Evolutionary conservation across 2,888 invertebrate genomes (phyloP), one percentile per base, ranked within the genome.

Genomic region (Phaonia tiefii): DNA sequence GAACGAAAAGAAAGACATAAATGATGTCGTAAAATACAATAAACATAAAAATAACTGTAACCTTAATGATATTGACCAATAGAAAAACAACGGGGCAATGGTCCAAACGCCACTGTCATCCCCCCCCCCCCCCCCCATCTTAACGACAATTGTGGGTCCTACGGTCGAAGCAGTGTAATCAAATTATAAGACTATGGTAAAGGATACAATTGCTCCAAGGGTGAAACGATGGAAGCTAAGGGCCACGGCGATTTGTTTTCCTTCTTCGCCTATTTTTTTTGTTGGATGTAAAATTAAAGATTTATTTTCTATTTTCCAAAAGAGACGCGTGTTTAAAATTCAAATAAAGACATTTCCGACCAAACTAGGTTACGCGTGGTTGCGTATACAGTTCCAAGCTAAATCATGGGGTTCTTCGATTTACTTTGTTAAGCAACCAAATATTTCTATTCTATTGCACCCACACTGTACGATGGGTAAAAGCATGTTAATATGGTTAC

Each of bases 11-110:
- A 26, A 37, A 63, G 60, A 51, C 60, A 75, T 25, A 60, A 51
- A 75, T 75, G 75, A 75, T 69, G 75, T 69, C 69, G 51, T 75
- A 75, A 75, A 75, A 75, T 63, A 75, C 49, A 75, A 75, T 69
- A 60, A 69, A 69, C 39, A 75, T 75, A 75, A 63, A 67, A 75
- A 63, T 60, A 51, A 69, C 69, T 49, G 69, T 69, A 49, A 69
- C 39, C 26, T 69, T 69, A 69, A 69, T 69, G 75, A 63, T 69
- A 60, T 60, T 75, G 75, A 69, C 63, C 69, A 69, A 75, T 51
- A 37, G 15, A 39, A 17, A 8, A 69, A 54, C 10, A 58, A 8
- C n/a, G 20, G 39, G 13, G n/a, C 49, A 1, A 15, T 49, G n/a
- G 49, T 49, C 1, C 11, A 22, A 22, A 3, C 31, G 3, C 8